Conservation (phyloP, 1,140 invertebrate species). For the Stegodyphus mimosarum region DNA sequence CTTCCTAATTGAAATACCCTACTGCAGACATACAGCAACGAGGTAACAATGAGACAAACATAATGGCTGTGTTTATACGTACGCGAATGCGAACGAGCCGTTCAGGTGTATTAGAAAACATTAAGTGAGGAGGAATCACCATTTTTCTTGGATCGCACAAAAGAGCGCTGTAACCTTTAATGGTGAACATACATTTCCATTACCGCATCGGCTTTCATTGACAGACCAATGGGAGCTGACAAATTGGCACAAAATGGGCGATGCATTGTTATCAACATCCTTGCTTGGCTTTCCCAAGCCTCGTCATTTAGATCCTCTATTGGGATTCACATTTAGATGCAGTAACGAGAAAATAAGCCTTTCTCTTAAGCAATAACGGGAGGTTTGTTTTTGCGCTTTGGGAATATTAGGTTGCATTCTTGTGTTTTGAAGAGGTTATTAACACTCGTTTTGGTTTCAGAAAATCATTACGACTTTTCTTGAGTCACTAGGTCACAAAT, state of each 20-base stretch:
- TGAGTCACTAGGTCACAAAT: no score
- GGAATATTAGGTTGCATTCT: no score
- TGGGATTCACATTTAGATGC: no score
- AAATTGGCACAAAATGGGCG: constrained; percentile 32
- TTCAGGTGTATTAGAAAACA: constrained; percentile 49
- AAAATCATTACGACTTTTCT: no score
- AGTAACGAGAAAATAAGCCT: constrained; percentile 3
- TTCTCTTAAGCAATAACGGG: no score
- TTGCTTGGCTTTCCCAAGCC: neutral
- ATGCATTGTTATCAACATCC: constrained; percentile 35
- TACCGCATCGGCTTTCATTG: constrained; percentile 34
- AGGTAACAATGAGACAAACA: neutral
- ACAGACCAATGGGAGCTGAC: constrained; percentile 20
- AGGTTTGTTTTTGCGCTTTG: no score
- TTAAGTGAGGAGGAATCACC: constrained; percentile 15
- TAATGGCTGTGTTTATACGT: constrained; percentile 3
- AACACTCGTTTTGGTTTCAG: no score
- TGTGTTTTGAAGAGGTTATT: no score
- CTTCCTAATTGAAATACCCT: no score
- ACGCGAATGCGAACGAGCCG: constrained; percentile 3
- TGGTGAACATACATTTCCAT: constrained; percentile 46
- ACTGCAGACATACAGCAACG: no score
- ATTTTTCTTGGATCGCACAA: constrained; percentile 7
- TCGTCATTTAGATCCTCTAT: neutral
- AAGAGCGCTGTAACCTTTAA: constrained; percentile 28